Percentiles rank a stretch among this genome's conserved stretches.
Evolutionary conservation across 2,113 vertebrate genomes (phyloP).

Genomic region (Stigmatopora argus): DNA sequence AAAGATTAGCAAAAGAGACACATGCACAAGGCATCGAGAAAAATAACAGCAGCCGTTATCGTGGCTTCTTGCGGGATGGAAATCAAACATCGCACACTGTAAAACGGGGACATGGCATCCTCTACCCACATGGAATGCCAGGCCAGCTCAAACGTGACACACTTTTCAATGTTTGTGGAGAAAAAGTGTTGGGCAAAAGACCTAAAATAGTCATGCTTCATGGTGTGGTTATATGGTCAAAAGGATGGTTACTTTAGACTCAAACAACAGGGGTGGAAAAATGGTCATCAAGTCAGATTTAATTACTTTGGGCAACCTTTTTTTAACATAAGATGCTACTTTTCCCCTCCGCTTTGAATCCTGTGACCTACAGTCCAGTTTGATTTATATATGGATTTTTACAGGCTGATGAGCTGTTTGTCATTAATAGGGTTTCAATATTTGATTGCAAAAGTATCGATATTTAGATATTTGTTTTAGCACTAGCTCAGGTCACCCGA

Average conservation of each 20-base stretch:
- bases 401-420: too few species aligned
- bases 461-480: too few species aligned
- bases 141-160: conserved; percentile 8
- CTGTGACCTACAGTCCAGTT: too few species aligned
- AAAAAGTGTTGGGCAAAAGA: neutral
- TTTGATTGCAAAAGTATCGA: too few species aligned
- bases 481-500: too few species aligned
- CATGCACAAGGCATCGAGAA: conserved; percentile 4
- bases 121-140: conserved; percentile 13
- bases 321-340: too few species aligned
- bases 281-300: neutral
- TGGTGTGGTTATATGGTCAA: neutral
- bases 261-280: neutral
- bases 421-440: too few species aligned
- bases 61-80: conserved; percentile 17
- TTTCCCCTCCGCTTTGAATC: too few species aligned
- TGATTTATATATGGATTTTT: too few species aligned
- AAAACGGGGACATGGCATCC: conserved; percentile 22
- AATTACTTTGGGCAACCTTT: too few species aligned
- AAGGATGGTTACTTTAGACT: neutral
- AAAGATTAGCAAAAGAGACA: neutral
- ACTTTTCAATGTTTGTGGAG: conserved; percentile 14
- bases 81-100: conserved; percentile 32
- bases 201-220: neutral
- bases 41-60: conserved; percentile 23